A percentile compares a stretch with the other conserved stretches of the same genome.
phyloP scores from a whole-genome alignment of 1,140 invertebrate species.

The Pogonomyrmex barbatus region DNA sequence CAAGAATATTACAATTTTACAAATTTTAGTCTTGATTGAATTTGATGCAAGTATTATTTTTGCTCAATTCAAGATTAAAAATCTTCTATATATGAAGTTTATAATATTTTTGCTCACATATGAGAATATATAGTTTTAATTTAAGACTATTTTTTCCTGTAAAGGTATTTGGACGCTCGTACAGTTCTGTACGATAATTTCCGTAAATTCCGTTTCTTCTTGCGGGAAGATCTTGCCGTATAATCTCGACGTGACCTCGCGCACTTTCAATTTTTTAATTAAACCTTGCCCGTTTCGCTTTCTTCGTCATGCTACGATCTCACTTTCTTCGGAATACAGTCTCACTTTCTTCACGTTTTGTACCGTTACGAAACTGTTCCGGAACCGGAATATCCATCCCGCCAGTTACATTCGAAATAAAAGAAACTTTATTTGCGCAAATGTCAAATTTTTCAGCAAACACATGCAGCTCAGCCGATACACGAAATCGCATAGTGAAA shows the following conservation, averaged over 20 bases:
- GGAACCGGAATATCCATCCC: slow-evolving; percentile 1
- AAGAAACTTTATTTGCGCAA: neutral
- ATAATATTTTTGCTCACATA: no score
- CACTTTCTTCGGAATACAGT: slow-evolving; percentile 54
- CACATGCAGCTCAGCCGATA: neutral
- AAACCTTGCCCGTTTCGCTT: slow-evolving; percentile 28
- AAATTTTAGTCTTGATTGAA: no score
- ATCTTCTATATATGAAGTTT: no score
- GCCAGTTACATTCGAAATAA: slow-evolving; percentile 13
- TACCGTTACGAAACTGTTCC: slow-evolving; percentile 37
- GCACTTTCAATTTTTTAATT: slow-evolving; percentile 28
- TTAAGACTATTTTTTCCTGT: no score
- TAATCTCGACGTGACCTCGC: neutral
- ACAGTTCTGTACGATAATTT: neutral
- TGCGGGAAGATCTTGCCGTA: neutral
- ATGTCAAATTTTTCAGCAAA: neutral
- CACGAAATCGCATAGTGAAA: neutral
- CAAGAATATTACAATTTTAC: no score
- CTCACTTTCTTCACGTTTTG: slow-evolving; percentile 61
- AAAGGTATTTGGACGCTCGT: neutral
- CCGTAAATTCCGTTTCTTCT: neutral
- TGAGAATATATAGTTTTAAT: no score
- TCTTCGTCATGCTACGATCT: slow-evolving; percentile 15
- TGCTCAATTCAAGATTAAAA: no score
- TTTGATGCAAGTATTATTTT: no score